Percentiles rank a stretch among this genome's conserved stretches.
These are phyloP conservation scores for Campylomormyrus tamandua DNA, from an alignment of 2,113 vertebrate species.

Conservation along the genomic window DNA sequence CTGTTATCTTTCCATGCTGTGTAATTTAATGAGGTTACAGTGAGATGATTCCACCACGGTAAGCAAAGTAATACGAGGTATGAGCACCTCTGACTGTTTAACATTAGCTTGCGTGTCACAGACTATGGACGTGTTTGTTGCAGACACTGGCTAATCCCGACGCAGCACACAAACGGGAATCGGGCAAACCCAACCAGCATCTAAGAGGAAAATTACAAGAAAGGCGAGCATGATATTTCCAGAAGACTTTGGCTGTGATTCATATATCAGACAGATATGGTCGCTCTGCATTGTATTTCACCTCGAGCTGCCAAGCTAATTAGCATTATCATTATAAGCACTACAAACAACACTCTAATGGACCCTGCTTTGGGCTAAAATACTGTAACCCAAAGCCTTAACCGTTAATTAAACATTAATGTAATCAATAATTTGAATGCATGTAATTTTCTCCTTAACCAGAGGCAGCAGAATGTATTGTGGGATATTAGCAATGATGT, in stretches of 20 bases:
- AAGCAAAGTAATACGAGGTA: not conserved
- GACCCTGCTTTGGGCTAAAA: not conserved
- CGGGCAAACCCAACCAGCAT: not conserved
- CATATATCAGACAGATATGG: not conserved
- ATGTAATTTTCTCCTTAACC: not conserved
- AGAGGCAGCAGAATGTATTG: not conserved
- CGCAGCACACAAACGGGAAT: not conserved
- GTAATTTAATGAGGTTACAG: not conserved
- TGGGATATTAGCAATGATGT: not conserved
- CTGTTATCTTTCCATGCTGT: not conserved
- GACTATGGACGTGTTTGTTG: not conserved
- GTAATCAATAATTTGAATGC: not conserved
- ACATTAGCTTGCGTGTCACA: not conserved
- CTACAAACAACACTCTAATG: not conserved
- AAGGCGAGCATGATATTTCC: not conserved
- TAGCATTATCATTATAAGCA: not conserved
- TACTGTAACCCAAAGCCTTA: not conserved
- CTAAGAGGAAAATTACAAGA: not conserved
- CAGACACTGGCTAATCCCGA: not conserved
- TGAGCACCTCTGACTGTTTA: not conserved
- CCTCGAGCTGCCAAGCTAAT: not conserved
- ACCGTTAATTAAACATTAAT: constrained; percentile 1
- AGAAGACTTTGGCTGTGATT: not conserved
- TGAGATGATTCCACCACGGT: not conserved
- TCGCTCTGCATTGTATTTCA: not conserved